Evolutionary conservation across 2,888 invertebrate species (phyloP).

Genomic region (Himalopsyche kuldschensis): DNA sequence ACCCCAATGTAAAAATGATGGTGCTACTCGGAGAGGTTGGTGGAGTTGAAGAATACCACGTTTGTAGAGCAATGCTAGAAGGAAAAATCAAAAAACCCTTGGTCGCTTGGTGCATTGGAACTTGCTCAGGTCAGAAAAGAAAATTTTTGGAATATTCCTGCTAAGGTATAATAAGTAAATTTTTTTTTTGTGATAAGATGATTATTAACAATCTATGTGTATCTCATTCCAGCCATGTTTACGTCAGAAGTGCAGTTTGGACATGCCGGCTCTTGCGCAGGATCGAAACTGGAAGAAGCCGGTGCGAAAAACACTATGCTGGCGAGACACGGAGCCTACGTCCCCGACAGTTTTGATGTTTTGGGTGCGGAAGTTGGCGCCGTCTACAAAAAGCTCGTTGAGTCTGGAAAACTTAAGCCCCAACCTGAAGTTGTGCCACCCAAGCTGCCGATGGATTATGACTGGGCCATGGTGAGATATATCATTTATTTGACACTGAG

Average conservation of each 20-base stretch:
- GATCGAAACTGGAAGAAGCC: slow-evolving; percentile 92
- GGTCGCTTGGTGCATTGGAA: slow-evolving; percentile 99
- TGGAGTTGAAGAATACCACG: slow-evolving; percentile 96
- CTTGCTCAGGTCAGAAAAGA: slow-evolving; percentile 64
- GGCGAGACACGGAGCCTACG: slow-evolving; percentile 79
- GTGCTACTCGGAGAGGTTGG: slow-evolving; percentile 98
- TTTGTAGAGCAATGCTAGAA: slow-evolving; percentile 82
- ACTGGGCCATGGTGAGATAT: slow-evolving; percentile 82
- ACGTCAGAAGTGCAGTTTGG: slow-evolving; percentile 95
- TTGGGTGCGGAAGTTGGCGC: slow-evolving; percentile 78
- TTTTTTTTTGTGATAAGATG: not conserved
- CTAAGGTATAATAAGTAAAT: not conserved
- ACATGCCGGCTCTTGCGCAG: slow-evolving; percentile 98
- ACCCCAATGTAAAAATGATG: slow-evolving; percentile 88
- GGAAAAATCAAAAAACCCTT: slow-evolving; percentile 88
- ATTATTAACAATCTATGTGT: not conserved
- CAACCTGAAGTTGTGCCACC: slow-evolving; percentile 94
- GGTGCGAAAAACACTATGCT: slow-evolving; percentile 88
- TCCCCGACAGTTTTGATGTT: slow-evolving; percentile 91
- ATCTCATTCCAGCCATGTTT: slow-evolving; percentile 69
- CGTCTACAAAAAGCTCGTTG: slow-evolving; percentile 77
- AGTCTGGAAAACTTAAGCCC: slow-evolving; percentile 80
- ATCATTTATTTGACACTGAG: not conserved
- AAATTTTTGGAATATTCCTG: too few species aligned
- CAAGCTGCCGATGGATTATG: slow-evolving; percentile 99